These are phyloP conservation scores for Corythornis leucogaster DNA, from an alignment of 2,797 vertebrate species.

Conservation along the genomic window DNA sequence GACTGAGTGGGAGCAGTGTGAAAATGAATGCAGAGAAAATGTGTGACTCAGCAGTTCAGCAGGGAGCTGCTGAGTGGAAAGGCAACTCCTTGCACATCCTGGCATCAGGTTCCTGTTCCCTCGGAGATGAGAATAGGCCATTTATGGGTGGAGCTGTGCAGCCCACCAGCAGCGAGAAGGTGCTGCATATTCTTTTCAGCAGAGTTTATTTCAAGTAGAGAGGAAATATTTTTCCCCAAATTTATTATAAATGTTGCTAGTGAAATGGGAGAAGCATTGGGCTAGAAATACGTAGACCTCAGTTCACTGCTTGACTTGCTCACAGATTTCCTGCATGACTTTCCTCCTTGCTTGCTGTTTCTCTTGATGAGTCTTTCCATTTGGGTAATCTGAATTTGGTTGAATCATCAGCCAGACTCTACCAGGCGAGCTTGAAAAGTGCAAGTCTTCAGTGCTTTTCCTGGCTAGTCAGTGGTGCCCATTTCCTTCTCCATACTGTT, in stretches of 20 bases:
- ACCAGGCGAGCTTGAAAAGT: neutral
- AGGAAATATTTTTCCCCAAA: neutral
- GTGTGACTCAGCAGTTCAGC: constrained; percentile 69
- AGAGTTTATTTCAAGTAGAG: neutral
- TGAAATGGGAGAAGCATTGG: neutral
- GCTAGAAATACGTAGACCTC: accelerated
- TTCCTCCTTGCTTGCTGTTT: neutral
- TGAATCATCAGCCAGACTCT: neutral
- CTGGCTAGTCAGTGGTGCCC: neutral
- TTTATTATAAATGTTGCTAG: neutral
- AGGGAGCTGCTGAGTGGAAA: constrained; percentile 47
- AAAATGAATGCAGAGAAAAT: constrained; percentile 58
- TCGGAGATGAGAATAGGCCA: neutral
- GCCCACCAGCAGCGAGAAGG: neutral
- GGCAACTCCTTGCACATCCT: neutral
- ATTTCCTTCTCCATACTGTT: neutral
- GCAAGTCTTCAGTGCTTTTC: neutral
- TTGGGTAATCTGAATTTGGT: neutral
- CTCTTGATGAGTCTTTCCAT: neutral
- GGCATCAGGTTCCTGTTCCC: neutral
- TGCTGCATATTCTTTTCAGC: neutral
- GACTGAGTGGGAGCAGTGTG: constrained; percentile 72
- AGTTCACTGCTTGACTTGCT: neutral
- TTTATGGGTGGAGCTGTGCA: neutral
- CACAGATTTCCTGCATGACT: neutral